Evolutionary conservation across 1,140 invertebrate genomes (phyloP).

Genomic region (Calycopis cecrops): DNA sequence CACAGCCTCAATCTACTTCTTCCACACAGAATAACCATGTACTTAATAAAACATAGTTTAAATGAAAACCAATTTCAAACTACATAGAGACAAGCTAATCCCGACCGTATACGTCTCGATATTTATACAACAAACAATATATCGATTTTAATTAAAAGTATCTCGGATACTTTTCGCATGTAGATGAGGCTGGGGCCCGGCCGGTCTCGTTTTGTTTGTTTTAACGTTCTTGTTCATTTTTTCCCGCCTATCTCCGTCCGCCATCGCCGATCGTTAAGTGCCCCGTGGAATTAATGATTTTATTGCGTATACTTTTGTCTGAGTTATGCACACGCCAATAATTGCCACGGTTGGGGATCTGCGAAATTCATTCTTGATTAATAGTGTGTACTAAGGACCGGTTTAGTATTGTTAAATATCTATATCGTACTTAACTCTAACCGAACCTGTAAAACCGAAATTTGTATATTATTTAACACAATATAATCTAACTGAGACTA

Average conservation of each 20-base stretch:
- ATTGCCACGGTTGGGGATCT: background rate
- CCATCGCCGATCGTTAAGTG: conserved; percentile 56
- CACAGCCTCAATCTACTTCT: too few species aligned
- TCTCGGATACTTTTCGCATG: conserved; percentile 15
- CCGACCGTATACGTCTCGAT: background rate
- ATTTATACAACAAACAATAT: conserved; percentile 6
- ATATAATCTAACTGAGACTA: too few species aligned
- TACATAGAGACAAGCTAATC: background rate
- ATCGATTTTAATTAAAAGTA: conserved; percentile 1
- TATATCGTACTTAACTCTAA: too few species aligned
- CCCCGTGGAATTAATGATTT: conserved; percentile 46
- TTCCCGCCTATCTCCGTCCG: conserved; percentile 59
- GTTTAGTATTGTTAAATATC: too few species aligned
- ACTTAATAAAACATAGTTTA: too few species aligned
- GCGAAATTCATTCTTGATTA: background rate
- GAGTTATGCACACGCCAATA: conserved; percentile 37
- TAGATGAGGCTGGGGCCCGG: conserved; percentile 44
- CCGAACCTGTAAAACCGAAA: too few species aligned
- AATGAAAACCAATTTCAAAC: too few species aligned
- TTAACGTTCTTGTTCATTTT: conserved; percentile 67
- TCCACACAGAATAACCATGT: too few species aligned
- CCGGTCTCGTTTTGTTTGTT: conserved; percentile 56
- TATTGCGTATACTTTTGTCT: conserved; percentile 44
- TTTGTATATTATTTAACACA: too few species aligned
- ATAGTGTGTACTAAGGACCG: background rate